Evolutionary conservation across 2,888 invertebrate species (phyloP).

Genomic region (Glomeris marginata): DNA sequence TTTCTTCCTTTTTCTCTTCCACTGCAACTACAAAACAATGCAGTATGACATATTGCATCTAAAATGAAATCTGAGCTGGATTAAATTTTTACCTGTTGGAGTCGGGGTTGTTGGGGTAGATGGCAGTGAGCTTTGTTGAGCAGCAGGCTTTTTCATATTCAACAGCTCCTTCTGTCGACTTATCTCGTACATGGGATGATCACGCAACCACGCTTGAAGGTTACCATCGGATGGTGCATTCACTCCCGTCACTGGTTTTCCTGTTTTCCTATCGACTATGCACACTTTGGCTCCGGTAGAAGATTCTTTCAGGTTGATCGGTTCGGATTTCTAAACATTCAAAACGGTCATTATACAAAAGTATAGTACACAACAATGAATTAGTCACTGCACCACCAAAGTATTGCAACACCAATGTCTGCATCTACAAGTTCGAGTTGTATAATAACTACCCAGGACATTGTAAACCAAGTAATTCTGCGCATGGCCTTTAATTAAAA

Average conservation of each 20-base stretch:
- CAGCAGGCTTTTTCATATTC: background rate
- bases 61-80: too few relatives aligned
- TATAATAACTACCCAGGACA: too few relatives aligned
- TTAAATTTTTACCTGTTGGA: background rate
- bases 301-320: background rate
- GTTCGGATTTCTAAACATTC: background rate
- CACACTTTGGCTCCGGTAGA: slow-evolving; percentile 33
- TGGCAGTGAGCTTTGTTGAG: slow-evolving; percentile 2
- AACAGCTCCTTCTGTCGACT: slow-evolving; percentile 30
- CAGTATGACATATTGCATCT: too few relatives aligned
- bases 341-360: background rate
- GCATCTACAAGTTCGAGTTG: too few relatives aligned
- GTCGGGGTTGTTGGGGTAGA: slow-evolving; percentile 10
- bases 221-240: slow-evolving; percentile 67
- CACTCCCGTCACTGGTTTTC: slow-evolving; percentile 54
- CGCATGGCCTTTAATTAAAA: too few relatives aligned
- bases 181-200: slow-evolving; percentile 76
- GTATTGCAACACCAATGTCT: too few relatives aligned
- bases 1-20: too few relatives aligned
- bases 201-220: slow-evolving; percentile 65
- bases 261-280: slow-evolving; percentile 68
- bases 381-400: background rate
- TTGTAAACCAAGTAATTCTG: too few relatives aligned
- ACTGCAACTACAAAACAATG: too few relatives aligned
- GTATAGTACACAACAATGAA: background rate